Evolutionary conservation across 2,888 invertebrate genomes (phyloP).

Genomic region (Pachycephus smyrnensis): DNA sequence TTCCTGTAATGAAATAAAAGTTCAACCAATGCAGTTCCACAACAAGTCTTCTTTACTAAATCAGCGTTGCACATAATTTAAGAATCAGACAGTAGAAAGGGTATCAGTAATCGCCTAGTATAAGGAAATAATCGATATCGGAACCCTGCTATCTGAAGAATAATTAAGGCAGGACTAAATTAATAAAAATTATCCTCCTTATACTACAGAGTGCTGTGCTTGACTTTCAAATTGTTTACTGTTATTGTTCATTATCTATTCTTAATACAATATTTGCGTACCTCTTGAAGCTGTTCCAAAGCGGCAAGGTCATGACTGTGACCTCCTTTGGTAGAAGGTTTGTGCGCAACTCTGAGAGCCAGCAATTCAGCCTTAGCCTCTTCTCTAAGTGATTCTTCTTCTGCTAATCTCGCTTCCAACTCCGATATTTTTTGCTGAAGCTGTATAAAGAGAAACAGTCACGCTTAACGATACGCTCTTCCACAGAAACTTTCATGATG

Average conservation of each 20-base stretch:
- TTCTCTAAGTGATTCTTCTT: slow-evolving; percentile 51
- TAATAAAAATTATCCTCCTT: neutral
- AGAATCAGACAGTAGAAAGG: neutral
- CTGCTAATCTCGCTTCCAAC: slow-evolving; percentile 68
- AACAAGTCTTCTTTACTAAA: slow-evolving; percentile 65
- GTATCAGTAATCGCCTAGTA: neutral
- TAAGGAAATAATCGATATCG: neutral
- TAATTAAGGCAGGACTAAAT: neutral
- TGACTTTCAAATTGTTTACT: neutral
- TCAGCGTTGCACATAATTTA: slow-evolving; percentile 38
- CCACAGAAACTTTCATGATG: neutral
- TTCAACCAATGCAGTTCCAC: slow-evolving; percentile 1
- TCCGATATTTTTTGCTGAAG: slow-evolving; percentile 70
- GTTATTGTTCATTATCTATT: neutral
- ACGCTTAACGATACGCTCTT: neutral
- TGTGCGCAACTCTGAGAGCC: slow-evolving; percentile 59
- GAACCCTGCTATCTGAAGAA: neutral
- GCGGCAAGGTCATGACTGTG: slow-evolving; percentile 35
- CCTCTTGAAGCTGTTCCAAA: slow-evolving; percentile 54
- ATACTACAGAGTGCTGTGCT: neutral
- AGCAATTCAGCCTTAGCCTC: slow-evolving; percentile 46
- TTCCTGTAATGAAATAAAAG: slow-evolving; percentile 65
- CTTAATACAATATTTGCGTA: slow-evolving; percentile 24
- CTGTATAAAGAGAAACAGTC: slow-evolving; percentile 52
- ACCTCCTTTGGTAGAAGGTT: slow-evolving; percentile 46